Evolutionary conservation across 2,888 invertebrate genomes (phyloP).

Genomic region (Teleogryllus oceanicus): DNA sequence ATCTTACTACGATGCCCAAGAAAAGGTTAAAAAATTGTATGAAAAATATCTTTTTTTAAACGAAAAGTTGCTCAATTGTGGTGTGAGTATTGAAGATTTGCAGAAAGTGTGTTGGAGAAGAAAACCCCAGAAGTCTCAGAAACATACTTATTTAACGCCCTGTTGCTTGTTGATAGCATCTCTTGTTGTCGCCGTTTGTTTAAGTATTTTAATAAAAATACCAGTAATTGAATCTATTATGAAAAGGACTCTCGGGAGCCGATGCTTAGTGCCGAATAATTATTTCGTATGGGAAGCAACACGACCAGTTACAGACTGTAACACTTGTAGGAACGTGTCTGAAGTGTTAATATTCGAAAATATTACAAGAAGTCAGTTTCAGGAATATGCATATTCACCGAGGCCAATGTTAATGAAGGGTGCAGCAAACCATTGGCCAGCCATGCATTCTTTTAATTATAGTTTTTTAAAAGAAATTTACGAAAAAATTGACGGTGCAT

Average conservation of each 20-base stretch:
- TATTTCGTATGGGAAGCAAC: conserved; percentile 84
- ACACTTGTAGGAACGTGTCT: conserved; percentile 67
- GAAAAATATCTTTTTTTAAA: conserved; percentile 37
- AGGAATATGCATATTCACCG: conserved; percentile 71
- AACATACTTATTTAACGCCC: conserved; percentile 12
- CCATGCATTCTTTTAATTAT: conserved; percentile 63
- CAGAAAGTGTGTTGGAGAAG: conserved; percentile 33
- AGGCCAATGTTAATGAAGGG: conserved; percentile 75
- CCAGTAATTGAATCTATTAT: conserved; percentile 40
- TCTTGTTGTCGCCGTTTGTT: conserved; percentile 38
- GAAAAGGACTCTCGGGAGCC: conserved; percentile 48
- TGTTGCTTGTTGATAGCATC: conserved; percentile 25
- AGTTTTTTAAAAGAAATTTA: conserved; percentile 68
- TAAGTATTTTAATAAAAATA: conserved; percentile 41
- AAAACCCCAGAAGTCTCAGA: conserved; percentile 22
- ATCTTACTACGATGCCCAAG: conserved; percentile 23
- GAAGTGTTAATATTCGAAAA: conserved; percentile 66
- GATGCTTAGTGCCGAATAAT: conserved; percentile 79
- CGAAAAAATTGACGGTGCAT: conserved; percentile 60
- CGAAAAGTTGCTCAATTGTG: conserved; percentile 34
- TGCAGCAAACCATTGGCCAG: conserved; percentile 74
- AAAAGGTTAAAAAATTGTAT: conserved; percentile 31
- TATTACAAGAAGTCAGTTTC: conserved; percentile 65
- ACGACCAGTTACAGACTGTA: conserved; percentile 76
- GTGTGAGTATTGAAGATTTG: conserved; percentile 35